Base-by-base conservation (phyloP, 2,888 invertebrate genomes). In the Netelia melanura region DNA sequence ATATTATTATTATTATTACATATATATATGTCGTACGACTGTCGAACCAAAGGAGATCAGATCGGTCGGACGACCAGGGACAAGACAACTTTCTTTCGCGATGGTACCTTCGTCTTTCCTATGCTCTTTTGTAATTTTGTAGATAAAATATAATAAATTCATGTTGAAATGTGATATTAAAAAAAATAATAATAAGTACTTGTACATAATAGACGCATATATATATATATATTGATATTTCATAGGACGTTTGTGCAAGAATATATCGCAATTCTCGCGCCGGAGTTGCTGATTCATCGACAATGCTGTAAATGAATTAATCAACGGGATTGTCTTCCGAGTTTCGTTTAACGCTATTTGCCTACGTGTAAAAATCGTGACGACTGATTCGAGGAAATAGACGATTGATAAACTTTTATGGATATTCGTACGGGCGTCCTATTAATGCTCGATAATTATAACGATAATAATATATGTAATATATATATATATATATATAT, bases 231-330 rank as follows among this genome's bases (percentile, higher is more conserved):
- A 43, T 52, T 38, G 30, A 30, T 30, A 30, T 30, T 30, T 3
- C 5, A 0, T 30, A 30, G 5, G 30, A 30, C 30, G 30, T 30
- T 30, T 30, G 5, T 30, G 23, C 43, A 21, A 25, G 75, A n/a
- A 21, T 38, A 48, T 65, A 61, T 17, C 17, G 52, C 65, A 54
- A 70, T 21, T 61, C 72, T 62, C 61, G 21, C 11, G 44, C 58
- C 52, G 38, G 70, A 77, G 38, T 56, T 67, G 81, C 78, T 82
- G 81, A 85, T 85, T 85, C 81, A 85, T 67, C 82, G 82, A 74
- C 58, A 64, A 44, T 67, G 78, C 30, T 64, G 64, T 71, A 62
- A 71, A 58, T 78, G 78, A 79, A 79, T 82, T 85, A 71, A 85
- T 85, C 81, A 67, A 85, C 52, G 52, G 79, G 70, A 75, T 79